Evolutionary conservation across 2,113 vertebrate species (phyloP), one percentile per base, ranked within the genome.

Genomic region (Amphilophus citrinellus): DNA sequence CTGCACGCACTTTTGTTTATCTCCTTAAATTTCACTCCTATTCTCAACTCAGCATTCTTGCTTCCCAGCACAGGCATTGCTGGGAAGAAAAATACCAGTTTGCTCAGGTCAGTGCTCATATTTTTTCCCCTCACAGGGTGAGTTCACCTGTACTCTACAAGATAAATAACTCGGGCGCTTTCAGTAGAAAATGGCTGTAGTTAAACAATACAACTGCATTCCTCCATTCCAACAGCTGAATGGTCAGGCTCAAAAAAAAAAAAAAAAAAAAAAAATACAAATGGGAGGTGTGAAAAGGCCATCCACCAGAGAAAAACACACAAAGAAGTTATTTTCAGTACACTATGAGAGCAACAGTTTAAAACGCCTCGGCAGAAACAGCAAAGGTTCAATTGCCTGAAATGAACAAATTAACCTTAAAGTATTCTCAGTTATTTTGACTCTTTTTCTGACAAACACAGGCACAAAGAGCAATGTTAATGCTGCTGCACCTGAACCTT

Each of bases 251-350:
- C 50, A 82, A 89, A 86, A 76, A 85, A 53, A 27, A 5, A 24
- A 24, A 24, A 24, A 85, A 53, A 27, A 5, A 24, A 24, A 24
- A 24, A 24, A 24, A 84, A 88, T 59, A 86, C 77, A 82, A 90
- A 92, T 85, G 88, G 90, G 61, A 84, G 84, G 77, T 85, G 84
- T 81, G 85, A 89, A 87, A 92, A 88, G 85, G 80, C 88, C 88
- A 84, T 79, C 75, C 24, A 80, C 78, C 39, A 79, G 85, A 87
- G 77, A 84, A 87, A 87, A 77, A 79, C 80, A 76, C 82, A 76
- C 77, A 85, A 83, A 83, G 83, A 75, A 83, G 83, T 77, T 84
- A 83, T 90, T 91, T 91, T 89, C 59, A 60, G 85, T 61, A 57
- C 83, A 66, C 77, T 30, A 30, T 62, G 76, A 77, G 78, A 81